These are phyloP conservation scores for Excalfactoria chinensis DNA, from an alignment of 2,113 vertebrate species.

Conservation along the genomic window DNA sequence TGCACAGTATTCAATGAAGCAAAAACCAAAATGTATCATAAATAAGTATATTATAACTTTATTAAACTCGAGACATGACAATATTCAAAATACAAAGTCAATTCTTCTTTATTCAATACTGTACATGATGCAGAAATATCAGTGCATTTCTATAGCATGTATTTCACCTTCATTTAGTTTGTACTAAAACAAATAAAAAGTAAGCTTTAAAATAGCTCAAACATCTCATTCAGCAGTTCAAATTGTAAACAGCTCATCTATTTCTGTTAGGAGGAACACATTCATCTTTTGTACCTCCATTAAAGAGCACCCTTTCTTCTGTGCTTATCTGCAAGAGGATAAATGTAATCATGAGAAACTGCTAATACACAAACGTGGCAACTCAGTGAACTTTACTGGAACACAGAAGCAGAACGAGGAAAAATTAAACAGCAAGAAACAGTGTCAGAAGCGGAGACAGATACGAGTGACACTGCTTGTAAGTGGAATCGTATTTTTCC, in stretches of 20 bases:
- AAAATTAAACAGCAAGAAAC: slow-evolving; percentile 36
- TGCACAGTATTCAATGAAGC: slow-evolving; percentile 34
- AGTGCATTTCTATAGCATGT: slow-evolving; percentile 93
- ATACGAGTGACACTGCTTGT: slow-evolving; percentile 58
- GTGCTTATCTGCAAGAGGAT: slow-evolving; percentile 64
- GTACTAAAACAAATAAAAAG: slow-evolving; percentile 83
- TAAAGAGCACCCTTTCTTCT: slow-evolving; percentile 81
- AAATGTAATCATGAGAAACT: slow-evolving; percentile 49
- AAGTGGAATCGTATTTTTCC: slow-evolving; percentile 53
- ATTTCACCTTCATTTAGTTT: slow-evolving; percentile 90
- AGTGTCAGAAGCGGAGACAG: slow-evolving; percentile 54
- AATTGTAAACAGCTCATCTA: slow-evolving; percentile 89
- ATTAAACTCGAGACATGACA: slow-evolving; percentile 88
- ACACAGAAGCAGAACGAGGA: slow-evolving; percentile 24
- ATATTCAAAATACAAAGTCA: slow-evolving; percentile 89
- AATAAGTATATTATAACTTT: slow-evolving; percentile 93
- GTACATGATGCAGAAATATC: slow-evolving; percentile 88
- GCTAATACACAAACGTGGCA: slow-evolving; percentile 19
- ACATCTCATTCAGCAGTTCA: slow-evolving; percentile 80
- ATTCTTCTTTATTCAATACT: slow-evolving; percentile 94
- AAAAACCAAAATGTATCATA: slow-evolving; percentile 83
- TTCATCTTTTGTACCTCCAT: slow-evolving; percentile 55
- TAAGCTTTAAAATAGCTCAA: slow-evolving; percentile 90
- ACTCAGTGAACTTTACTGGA: slow-evolving; percentile 13
- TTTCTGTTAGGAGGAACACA: slow-evolving; percentile 74